Base-by-base conservation (phyloP, 2,888 invertebrate genomes). In the Siphlonurus alternatus region DNA sequence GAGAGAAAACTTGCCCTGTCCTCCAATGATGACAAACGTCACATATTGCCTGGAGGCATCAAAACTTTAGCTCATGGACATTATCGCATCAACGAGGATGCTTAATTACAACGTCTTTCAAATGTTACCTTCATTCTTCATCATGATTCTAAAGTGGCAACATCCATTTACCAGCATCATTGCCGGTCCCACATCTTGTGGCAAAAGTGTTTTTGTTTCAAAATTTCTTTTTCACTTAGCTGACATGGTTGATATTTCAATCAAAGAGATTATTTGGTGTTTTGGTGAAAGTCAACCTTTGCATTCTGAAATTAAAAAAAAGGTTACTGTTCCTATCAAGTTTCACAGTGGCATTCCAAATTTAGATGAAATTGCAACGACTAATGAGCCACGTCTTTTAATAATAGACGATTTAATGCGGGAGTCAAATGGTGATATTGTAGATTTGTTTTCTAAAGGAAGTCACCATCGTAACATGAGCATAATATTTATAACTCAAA, bases 1-100 rank as follows among this genome's bases (percentile, higher is more conserved):
- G 67, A 69, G 63, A 53, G 61, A 0, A 70, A 70, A 65, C 53
- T 68, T 23, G 67, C 66, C 7, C 54, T 68, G 23, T 66, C n/a
- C n/a, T n/a, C n/a, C n/a, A n/a, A n/a, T n/a, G n/a, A n/a, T n/a
- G n/a, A n/a, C n/a, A n/a, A n/a, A 64, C n/a, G n/a, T n/a, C n/a
- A n/a, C n/a, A n/a, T n/a, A n/a, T n/a, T n/a, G n/a, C n/a, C n/a
- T n/a, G n/a, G n/a, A n/a, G n/a, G n/a, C n/a, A n/a, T n/a, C n/a
- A n/a, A n/a, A n/a, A n/a, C n/a, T n/a, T n/a, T n/a, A n/a, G n/a
- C n/a, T n/a, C n/a, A n/a, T n/a, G n/a, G n/a, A n/a, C n/a, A n/a
- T n/a, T n/a, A n/a, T n/a, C n/a, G n/a, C n/a, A n/a, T n/a, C n/a
- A n/a, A n/a, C n/a, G n/a, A n/a, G n/a, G n/a, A n/a, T n/a, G n/a